Base-by-base conservation (phyloP, 2,113 vertebrate genomes). In the Phalacrocorax aristotelis region DNA sequence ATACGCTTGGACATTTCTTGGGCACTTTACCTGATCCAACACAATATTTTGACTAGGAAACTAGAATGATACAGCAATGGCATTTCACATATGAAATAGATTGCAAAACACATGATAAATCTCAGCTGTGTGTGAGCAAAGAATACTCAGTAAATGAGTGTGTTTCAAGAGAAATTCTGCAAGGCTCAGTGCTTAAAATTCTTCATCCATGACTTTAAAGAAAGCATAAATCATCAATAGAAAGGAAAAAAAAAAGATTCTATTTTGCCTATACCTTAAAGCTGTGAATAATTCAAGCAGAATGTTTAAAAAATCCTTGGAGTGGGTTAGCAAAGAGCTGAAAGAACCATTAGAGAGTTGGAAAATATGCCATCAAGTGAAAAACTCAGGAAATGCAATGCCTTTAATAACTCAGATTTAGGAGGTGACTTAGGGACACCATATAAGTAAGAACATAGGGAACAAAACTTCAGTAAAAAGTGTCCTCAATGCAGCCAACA, bases 301-400 rank as follows among this genome's bases (percentile, higher is more conserved):
- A 87, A 68, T 64, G n/a, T 75, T 91, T 76, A 13, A 62, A 89
- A 46, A 86, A 89, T 84, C 11, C 32, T 91, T 89, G 61, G 26
- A 84, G 49, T 82, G 52, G 29, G 42, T 68, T 87, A 87, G 77
- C 57, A 87, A 96, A 94, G 42, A 74, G 18, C 69, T 87, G 83
- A 87, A 94, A 94, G 72, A 89, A 74, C n/a, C 48, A 91, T 84
- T 78, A 78, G 48, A 85, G 82, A 93, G 58, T 3, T 72, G 54
- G 82, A 94, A 94, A 92, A 95, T 23, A 70, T 84, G 65, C 71
- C 83, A 91, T 75, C 60, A 65, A 75, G 80, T 0, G 46, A 95
- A 89, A 93, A 93, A 71, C 48, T 89, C 64, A 48, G 65, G 77
- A 93, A 96, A 90, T 61, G 49, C 83, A 91, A 27, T 91, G 57